Base-by-base conservation (phyloP, 2,797 vertebrate genomes). In the Lepus townsendii region DNA sequence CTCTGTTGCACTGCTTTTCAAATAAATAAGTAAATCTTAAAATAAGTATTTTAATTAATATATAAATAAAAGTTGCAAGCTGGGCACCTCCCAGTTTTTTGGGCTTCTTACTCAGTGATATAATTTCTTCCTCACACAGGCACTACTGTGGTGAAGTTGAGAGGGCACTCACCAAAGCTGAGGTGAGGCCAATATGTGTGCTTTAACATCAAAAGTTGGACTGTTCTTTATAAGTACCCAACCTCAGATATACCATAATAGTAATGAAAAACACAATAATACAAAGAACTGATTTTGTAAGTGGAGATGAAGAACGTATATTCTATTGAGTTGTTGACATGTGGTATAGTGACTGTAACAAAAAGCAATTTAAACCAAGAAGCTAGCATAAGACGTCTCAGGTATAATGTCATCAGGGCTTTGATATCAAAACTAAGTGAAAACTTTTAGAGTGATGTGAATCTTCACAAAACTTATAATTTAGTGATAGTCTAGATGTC, bases 111-210 rank as follows among this genome's bases (percentile, higher is more conserved):
- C 71, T 10, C 13, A 14, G n/a, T 63, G 38, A 62, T 38, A 12
- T 13, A 26, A 72, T 26, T 26, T 65, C n/a, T 79, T 80, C 26
- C 12, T 35, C 13, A 57, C 17, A 35, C 7, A 8, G 24, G 20
- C 20, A 20, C 19, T 79, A 10, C 11, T 62, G 35, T 50, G 35
- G 2, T 20, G 35, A 2, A 52, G 24, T 2, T 30, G 35, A 9
- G 1, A 14, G 57, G 11, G 1, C 17, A 42, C 30, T 80, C 4
- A 14, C 19, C 7, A 38, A 5, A 24, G 19, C 26, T n/a, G 54
- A 35, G 27, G 1, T n/a, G 47, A 63, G 2, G 2, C 3, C 57
- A 30, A 0, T n/a, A 4, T 27, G 3, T 12, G 35, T 62, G 26
- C 60, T 76, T 86, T n/a, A 42, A n/a, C 42, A 47, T 47, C 42